phyloP scores from a whole-genome alignment of 2,888 invertebrate genomes.

The Pharmacophagus antenor region DNA sequence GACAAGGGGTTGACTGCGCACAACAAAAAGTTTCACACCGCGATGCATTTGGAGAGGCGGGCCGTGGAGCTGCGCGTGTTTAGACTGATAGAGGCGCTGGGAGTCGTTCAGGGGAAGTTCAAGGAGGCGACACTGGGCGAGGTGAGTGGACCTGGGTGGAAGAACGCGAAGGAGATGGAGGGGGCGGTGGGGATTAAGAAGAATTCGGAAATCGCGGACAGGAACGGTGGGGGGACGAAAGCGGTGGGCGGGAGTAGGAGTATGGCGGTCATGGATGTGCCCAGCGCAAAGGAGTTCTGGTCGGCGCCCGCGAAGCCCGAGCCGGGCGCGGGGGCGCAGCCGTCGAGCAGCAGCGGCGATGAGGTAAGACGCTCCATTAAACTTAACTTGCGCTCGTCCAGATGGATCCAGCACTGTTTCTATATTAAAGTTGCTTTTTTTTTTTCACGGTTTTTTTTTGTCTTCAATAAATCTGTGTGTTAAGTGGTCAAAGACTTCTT shows the following conservation, averaged over 20 bases:
- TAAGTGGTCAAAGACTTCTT: too few relatives aligned
- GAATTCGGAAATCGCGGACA: conserved; percentile 30
- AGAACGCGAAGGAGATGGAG: conserved; percentile 37
- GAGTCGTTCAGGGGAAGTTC: conserved; percentile 46
- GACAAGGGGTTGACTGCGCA: conserved; percentile 51
- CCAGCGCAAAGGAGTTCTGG: conserved; percentile 71
- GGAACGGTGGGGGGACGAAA: conserved; percentile 35
- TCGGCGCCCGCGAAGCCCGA: conserved; percentile 38
- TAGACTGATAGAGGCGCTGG: conserved; percentile 50
- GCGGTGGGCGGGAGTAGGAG: conserved; percentile 36
- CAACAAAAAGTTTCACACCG: conserved; percentile 63
- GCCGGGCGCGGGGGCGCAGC: conserved; percentile 42
- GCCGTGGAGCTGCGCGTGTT: conserved; percentile 48
- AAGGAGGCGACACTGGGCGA: conserved; percentile 41
- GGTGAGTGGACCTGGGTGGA: conserved; percentile 35
- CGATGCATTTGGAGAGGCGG: conserved; percentile 60
- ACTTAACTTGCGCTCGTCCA: not conserved
- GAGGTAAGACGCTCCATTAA: conserved; percentile 51
- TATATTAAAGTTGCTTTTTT: too few relatives aligned
- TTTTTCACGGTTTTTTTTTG: too few relatives aligned
- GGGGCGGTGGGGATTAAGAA: conserved; percentile 34
- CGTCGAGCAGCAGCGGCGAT: conserved; percentile 66
- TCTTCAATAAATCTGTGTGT: too few relatives aligned
- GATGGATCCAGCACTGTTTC: not conserved
- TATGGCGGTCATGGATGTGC: conserved; percentile 52